phyloP scores from a whole-genome alignment of 1,140 invertebrate species.

The Subanguina moxae region DNA sequence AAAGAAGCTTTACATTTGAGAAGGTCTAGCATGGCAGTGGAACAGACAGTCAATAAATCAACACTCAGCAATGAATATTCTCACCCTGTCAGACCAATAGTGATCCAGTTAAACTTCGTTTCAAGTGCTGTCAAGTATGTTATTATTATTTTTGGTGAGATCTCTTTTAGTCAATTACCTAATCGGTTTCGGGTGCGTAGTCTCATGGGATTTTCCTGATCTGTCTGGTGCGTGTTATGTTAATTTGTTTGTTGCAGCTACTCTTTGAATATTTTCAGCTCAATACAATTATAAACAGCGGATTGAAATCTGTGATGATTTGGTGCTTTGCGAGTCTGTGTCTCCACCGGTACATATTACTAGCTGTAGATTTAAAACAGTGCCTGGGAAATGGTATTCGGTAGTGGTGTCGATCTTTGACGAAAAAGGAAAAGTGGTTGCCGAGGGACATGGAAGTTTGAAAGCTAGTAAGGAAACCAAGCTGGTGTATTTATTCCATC shows the following conservation, averaged over 20 bases:
- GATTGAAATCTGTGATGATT: conserved; percentile 3
- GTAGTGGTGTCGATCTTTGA: neutral
- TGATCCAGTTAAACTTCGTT: neutral
- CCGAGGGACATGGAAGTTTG: neutral
- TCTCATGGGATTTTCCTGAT: conserved; percentile 4
- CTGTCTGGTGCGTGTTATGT: neutral
- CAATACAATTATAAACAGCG: conserved; percentile 7
- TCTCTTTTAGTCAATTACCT: too few species aligned
- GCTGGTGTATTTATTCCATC: neutral
- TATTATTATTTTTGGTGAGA: too few species aligned
- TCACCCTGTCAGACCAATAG: neutral
- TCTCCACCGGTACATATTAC: neutral
- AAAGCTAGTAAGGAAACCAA: neutral
- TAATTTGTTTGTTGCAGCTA: neutral
- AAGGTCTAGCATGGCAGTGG: too few species aligned
- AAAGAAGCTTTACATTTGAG: too few species aligned
- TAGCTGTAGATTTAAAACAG: neutral
- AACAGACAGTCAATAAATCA: too few species aligned
- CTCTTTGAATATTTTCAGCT: conserved; percentile 1
- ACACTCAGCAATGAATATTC: neutral
- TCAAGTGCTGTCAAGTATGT: neutral
- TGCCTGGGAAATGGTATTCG: neutral
- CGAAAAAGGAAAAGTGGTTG: neutral
- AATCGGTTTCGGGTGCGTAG: too few species aligned
- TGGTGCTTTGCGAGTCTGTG: neutral